Base-by-base conservation (phyloP, 92 coral and sea anemone genomes). In the Epizoanthus ramosus region DNA sequence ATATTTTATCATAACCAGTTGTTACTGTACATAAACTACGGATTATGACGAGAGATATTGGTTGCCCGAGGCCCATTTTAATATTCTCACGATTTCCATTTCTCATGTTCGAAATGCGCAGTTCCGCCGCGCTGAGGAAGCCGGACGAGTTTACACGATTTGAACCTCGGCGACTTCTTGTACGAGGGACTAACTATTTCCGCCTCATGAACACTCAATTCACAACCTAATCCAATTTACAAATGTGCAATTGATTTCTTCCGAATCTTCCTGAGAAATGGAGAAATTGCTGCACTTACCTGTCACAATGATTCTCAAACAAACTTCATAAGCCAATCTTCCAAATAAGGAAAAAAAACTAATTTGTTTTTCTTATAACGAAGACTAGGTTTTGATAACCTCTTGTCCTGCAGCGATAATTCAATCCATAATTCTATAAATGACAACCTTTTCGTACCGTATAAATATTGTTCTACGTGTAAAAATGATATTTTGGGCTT, bases 271-370 rank as follows among this genome's bases (percentile, higher is more conserved):
- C 57, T 71, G 28, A 39, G 47, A 47, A 47, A 6, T 56, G 17
- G 75, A 39, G 47, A 47, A 47, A 18, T 56, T 39, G 75, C 75
- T 71, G 75, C 75, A 6, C 13, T 45, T 43, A n/a, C 8, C 14
- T 71, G 19, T 25, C 35, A 17, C 18, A 37, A 69, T 19, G 31
- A 71, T 71, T 71, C 58, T 71, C 52, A 70, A 56, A 70, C n/a
- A 70, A 70, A 39, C 39, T 43, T 71, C 33, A 16, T 21, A 56
- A 4, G 23, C 75, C 45, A 71, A 21, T 71, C 41, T 41, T 18
- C 75, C 33, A 39, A 71, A 71, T 71, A 71, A n/a, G 75, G 75
- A 24, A 19, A 71, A 19, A 71, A 71, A n/a, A 43, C 5, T n/a
- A 25, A 56, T 47, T 71, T 21, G 57, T 41, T 28, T 28, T 9